Base-by-base conservation (phyloP, 1,140 invertebrate species). In the Phortica variegata region DNA sequence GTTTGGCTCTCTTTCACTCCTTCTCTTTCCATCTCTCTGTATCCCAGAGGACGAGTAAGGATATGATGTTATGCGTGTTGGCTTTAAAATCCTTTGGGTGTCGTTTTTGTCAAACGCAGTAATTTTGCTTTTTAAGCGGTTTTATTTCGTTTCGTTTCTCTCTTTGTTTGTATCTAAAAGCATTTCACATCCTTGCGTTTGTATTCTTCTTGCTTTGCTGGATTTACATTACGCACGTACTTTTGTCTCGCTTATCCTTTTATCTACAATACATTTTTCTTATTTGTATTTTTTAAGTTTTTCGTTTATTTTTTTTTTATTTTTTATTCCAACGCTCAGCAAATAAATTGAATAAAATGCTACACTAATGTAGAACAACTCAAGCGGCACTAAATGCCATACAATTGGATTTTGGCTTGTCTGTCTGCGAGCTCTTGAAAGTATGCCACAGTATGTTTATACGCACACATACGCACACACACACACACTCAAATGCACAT, bases 21-120 rank as follows among this genome's bases (percentile, higher is more conserved):
- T 29, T 7, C 6, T 12, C 12, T 6, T 12, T 6, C 26, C 6
- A 7, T 7, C 26, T 29, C 26, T 6, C 6, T 7, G 12, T 7
- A 6, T 29, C 26, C 6, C 6, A 29, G 12, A 29, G 26, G 13
- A 34, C 32, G 13, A 6, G 13, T 15, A 34, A 34, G 26, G 26
- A 29, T 12, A 29, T 29, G 12, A 12, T 6, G 12, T 7, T 29
- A 29, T 6, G 26, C 26, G 12, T 12, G 26, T 12, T 18, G 53
- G 44, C 50, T 56, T n/a, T n/a, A n/a, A n/a, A 56, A 63, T 62
- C 60, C 60, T 58, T 61, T 56, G 52, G 56, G 56, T 55, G 49
- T 58, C 43, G 46, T 56, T 52, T 48, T 57, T 61, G 53, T 50
- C 54, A 54, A 48, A 49, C 56, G 52, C 43, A 47, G 34, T 39